Evolutionary conservation across 2,797 vertebrate species (phyloP).

Genomic region (Sebastolobus altivelis): DNA sequence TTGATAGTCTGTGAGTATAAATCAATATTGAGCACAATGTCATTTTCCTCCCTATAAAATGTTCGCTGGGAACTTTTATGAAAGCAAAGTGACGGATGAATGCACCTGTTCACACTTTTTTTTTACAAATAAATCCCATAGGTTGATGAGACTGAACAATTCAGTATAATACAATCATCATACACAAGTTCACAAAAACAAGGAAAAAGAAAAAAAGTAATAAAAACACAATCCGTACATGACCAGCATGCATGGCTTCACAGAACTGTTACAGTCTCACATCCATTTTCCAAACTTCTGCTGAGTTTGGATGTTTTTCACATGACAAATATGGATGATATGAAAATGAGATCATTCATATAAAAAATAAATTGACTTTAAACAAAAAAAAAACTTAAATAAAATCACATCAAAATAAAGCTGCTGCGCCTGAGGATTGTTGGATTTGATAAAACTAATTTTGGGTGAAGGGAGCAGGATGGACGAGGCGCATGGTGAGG

Average conservation of each 20-base stretch:
- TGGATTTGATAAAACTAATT: constrained; percentile 28
- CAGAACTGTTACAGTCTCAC: constrained; percentile 70
- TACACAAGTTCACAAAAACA: constrained; percentile 82
- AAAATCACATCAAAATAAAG: constrained; percentile 49
- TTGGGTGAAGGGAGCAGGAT: constrained; percentile 16
- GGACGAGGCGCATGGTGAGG: constrained; percentile 40
- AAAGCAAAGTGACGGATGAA: constrained; percentile 73
- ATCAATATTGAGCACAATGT: constrained; percentile 43
- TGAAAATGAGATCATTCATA: constrained; percentile 85
- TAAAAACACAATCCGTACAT: constrained; percentile 86
- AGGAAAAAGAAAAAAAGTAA: constrained; percentile 61
- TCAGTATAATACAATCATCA: constrained; percentile 83
- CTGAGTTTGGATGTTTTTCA: constrained; percentile 72
- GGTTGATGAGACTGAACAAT: constrained; percentile 87
- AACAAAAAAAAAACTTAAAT: constrained; percentile 71
- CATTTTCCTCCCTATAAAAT: constrained; percentile 53
- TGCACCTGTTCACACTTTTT: constrained; percentile 83
- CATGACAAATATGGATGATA: constrained; percentile 82
- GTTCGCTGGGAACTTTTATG: constrained; percentile 84
- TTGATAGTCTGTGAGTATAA: constrained; percentile 20
- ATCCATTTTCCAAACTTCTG: constrained; percentile 55
- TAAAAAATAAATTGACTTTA: constrained; percentile 74
- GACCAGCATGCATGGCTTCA: constrained; percentile 95
- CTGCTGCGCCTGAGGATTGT: constrained; percentile 39
- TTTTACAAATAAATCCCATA: constrained; percentile 89